Evolutionary conservation across 2,797 vertebrate species (phyloP).

Genomic region (Acipenser transmontanus): DNA sequence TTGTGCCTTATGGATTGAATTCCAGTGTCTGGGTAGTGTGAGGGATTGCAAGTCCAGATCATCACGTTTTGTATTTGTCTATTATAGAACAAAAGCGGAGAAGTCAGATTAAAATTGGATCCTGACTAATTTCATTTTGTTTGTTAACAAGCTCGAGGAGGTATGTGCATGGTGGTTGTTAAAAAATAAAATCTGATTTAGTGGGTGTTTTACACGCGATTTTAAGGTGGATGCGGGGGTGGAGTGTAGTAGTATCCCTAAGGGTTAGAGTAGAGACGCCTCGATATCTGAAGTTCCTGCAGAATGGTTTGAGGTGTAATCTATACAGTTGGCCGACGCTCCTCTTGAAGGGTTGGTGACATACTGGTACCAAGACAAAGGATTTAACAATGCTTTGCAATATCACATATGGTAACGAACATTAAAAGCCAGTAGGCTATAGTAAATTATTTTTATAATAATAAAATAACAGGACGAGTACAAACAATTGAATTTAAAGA

Average conservation of each 20-base stretch:
- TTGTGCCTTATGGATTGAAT: conserved; percentile 54
- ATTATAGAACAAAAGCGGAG: no score
- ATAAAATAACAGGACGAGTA: background rate
- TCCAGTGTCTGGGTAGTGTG: conserved; percentile 40
- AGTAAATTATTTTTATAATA: background rate
- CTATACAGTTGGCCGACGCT: conserved; percentile 30
- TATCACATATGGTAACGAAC: no score
- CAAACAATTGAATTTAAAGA: background rate
- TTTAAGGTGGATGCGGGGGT: background rate
- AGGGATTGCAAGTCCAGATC: no score
- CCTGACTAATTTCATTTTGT: no score
- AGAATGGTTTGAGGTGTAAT: conserved; percentile 29
- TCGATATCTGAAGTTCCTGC: conserved; percentile 31
- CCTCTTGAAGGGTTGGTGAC: conserved; percentile 6
- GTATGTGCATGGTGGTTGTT: no score
- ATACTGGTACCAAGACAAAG: conserved; percentile 12
- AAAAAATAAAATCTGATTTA: conserved; percentile 9
- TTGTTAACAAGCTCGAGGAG: no score
- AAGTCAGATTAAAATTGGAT: no score
- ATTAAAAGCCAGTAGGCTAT: background rate
- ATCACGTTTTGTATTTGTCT: no score
- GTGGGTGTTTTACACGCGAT: conserved; percentile 8
- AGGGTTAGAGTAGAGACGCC: conserved; percentile 20
- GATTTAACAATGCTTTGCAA: background rate
- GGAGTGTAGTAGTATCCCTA: conserved; percentile 20